These are phyloP conservation scores for Aphidius gifuensis DNA, from an alignment of 1,140 invertebrate species.

Conservation along the genomic window DNA sequence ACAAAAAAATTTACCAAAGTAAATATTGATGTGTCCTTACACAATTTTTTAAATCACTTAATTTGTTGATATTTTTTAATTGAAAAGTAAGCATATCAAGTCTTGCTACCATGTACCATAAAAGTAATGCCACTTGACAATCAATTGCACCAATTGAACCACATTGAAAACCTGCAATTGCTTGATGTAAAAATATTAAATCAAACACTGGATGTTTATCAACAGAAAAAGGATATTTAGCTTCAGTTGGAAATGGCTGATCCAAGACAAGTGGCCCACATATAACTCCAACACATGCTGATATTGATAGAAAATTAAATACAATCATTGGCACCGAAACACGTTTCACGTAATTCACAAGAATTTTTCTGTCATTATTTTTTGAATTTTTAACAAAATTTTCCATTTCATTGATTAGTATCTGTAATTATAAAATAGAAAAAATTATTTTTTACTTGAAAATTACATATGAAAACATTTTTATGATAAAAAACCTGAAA, in stretches of 20 bases:
- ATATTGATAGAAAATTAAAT: conserved; percentile 22
- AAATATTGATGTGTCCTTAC: conserved; percentile 34
- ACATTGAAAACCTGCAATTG: conserved; percentile 33
- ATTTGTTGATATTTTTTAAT: conserved; percentile 23
- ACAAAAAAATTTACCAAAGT: conserved; percentile 27
- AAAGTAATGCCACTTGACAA: conserved; percentile 31
- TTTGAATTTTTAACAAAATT: conserved; percentile 14
- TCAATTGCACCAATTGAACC: conserved; percentile 34
- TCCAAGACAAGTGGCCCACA: conserved; percentile 27
- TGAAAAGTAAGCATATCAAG: conserved; percentile 31
- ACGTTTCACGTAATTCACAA: conserved; percentile 29
- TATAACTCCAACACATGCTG: conserved; percentile 24
- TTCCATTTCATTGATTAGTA: conserved; percentile 22
- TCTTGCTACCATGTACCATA: conserved; percentile 36
- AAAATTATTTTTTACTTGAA: neutral
- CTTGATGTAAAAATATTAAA: conserved; percentile 40
- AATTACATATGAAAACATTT: neutral
- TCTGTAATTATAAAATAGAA: conserved; percentile 15
- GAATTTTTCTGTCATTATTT: conserved; percentile 5
- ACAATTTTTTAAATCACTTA: conserved; percentile 29
- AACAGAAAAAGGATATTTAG: conserved; percentile 40
- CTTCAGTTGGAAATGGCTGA: conserved; percentile 33
- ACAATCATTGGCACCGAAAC: conserved; percentile 15
- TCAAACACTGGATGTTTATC: conserved; percentile 27
- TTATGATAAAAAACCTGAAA: conserved; percentile 19